Percentiles rank a stretch among this genome's conserved stretches.
phyloP scores from a whole-genome alignment of 2,797 vertebrate species.

The Urocyon cinereoargenteus region DNA sequence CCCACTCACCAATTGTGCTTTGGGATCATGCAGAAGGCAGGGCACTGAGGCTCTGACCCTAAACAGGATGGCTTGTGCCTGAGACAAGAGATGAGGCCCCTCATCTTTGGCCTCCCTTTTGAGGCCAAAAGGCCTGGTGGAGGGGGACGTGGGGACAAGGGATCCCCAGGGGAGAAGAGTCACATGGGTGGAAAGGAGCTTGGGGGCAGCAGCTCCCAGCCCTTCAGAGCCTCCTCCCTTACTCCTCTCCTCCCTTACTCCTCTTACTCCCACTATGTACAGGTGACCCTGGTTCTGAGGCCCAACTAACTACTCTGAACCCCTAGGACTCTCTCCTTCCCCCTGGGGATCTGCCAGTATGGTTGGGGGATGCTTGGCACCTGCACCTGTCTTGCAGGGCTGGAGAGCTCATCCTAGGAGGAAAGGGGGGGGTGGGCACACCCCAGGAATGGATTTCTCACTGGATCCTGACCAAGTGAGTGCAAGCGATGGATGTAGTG shows the following conservation, averaged over 20 bases:
- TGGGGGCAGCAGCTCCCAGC: neutral
- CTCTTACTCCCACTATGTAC: neutral
- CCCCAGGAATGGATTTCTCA: neutral
- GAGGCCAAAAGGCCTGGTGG: neutral
- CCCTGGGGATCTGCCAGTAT: neutral
- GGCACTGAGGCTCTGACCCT: slow-evolving; percentile 53
- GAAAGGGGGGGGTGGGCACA: neutral
- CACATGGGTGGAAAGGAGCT: neutral
- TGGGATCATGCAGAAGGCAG: slow-evolving; percentile 84
- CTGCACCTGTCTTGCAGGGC: neutral
- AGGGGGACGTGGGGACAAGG: neutral
- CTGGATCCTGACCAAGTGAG: neutral
- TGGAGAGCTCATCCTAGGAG: neutral
- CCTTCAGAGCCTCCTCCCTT: neutral
- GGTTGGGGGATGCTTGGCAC: neutral
- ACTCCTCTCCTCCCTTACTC: neutral
- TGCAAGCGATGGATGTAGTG: neutral
- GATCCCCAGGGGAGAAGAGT: neutral
- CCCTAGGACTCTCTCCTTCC: neutral
- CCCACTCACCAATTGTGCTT: slow-evolving; percentile 78
- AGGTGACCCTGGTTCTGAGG: neutral
- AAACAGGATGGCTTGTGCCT: slow-evolving; percentile 67
- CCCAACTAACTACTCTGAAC: neutral
- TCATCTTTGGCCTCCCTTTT: neutral
- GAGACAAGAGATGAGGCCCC: slow-evolving; percentile 55